phyloP scores from a whole-genome alignment of 2,113 vertebrate genomes.

The Myocastor coypus region DNA sequence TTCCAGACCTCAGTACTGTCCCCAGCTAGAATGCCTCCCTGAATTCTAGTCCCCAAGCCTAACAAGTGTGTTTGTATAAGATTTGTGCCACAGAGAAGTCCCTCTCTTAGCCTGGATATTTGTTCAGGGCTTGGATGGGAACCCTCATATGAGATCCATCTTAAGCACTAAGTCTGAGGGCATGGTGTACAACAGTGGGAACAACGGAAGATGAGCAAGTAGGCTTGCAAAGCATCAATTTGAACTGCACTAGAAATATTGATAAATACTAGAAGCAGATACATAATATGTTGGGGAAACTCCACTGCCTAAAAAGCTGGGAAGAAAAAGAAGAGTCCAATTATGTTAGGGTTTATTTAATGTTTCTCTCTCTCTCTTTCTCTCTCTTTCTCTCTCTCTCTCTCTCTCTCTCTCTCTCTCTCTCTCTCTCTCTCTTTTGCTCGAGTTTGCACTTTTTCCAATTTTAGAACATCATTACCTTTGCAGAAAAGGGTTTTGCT shows the following conservation, averaged over 20 bases:
- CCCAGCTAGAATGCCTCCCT: not conserved
- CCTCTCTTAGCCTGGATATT: not conserved
- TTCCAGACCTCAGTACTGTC: not conserved
- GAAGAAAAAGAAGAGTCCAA: slow-evolving; percentile 42
- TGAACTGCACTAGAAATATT: slow-evolving; percentile 58
- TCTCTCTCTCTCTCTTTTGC: not conserved
- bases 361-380: not conserved
- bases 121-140: not conserved
- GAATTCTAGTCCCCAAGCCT: not conserved
- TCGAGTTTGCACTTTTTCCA: slow-evolving; percentile 21
- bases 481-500: slow-evolving; percentile 66
- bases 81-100: not conserved
- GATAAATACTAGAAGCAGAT: slow-evolving; percentile 43
- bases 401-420: not conserved
- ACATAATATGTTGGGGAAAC: not conserved
- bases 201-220: not conserved
- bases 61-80: accelerated
- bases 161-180: not conserved
- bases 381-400: not conserved
- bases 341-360: not conserved
- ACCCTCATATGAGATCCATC: not conserved
- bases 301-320: not conserved
- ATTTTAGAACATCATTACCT: slow-evolving; percentile 70
- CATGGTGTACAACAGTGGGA: not conserved
- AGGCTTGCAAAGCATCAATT: slow-evolving; percentile 38